phyloP scores from a whole-genome alignment of 2,113 vertebrate species.

The Lynx canadensis region DNA sequence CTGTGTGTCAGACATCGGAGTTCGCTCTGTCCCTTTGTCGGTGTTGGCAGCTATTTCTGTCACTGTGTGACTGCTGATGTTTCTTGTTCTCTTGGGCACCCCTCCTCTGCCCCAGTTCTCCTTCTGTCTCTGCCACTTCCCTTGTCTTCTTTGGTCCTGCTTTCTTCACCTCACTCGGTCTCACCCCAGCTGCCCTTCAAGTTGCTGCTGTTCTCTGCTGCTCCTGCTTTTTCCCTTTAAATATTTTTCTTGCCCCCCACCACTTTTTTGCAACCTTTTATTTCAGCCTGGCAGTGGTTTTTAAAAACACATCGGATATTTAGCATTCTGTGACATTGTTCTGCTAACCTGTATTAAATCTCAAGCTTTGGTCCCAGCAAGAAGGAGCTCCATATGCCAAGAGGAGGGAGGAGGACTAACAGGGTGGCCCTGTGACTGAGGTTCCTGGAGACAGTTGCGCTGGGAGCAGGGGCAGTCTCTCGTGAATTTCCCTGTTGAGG shows the following conservation, averaged over 20 bases:
- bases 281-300: slow-evolving; percentile 74
- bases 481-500: neutral
- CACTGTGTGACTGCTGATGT: slow-evolving; percentile 31
- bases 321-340: slow-evolving; percentile 56
- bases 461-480: slow-evolving; percentile 46
- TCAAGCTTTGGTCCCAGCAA: slow-evolving; percentile 63
- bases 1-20: slow-evolving; percentile 48
- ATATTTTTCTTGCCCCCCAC: slow-evolving; percentile 13
- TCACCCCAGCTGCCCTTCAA: slow-evolving; percentile 58
- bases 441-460: neutral
- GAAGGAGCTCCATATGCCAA: slow-evolving; percentile 40
- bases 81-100: slow-evolving; percentile 45
- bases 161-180: slow-evolving; percentile 39
- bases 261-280: slow-evolving; percentile 62
- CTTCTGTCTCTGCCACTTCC: slow-evolving; percentile 20
- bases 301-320: slow-evolving; percentile 51
- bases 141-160: slow-evolving; percentile 48
- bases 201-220: slow-evolving; percentile 68
- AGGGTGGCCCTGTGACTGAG: slow-evolving; percentile 68
- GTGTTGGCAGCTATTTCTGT: slow-evolving; percentile 51
- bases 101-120: slow-evolving; percentile 54
- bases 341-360: slow-evolving; percentile 67
- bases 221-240: slow-evolving; percentile 47
- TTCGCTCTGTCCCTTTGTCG: slow-evolving; percentile 46
- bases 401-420: slow-evolving; percentile 59